phyloP scores from a whole-genome alignment of 2,113 vertebrate species.

The Panurus biarmicus region DNA sequence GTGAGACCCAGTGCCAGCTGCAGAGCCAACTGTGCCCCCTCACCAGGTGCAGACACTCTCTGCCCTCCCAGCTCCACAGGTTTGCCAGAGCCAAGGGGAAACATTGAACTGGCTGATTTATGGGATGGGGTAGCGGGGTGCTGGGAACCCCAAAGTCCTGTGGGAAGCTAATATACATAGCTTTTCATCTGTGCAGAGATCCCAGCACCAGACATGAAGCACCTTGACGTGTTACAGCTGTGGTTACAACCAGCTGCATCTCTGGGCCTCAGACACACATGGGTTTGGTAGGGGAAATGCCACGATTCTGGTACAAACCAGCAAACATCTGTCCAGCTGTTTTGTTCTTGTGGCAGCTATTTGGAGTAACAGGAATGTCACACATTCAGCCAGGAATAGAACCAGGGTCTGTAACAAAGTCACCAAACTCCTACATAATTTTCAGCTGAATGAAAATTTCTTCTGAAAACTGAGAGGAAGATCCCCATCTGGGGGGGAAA shows the following conservation, averaged over 20 bases:
- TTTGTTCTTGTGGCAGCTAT: neutral
- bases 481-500: neutral
- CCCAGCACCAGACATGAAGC: rapidly evolving
- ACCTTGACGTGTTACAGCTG: neutral
- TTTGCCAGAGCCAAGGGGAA: neutral
- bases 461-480: neutral
- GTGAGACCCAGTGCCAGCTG: neutral
- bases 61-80: neutral
- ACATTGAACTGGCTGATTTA: neutral
- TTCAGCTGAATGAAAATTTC: neutral
- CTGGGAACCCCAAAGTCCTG: neutral
- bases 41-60: neutral
- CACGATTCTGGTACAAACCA: neutral
- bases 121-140: neutral
- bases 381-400: neutral
- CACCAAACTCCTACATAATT: neutral
- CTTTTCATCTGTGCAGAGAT: neutral
- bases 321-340: neutral
- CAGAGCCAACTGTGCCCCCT: neutral
- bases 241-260: neutral
- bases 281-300: neutral
- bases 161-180: rapidly evolving
- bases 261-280: neutral
- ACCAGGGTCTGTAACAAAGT: neutral
- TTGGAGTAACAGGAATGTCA: neutral